Base-by-base conservation (phyloP, 2,113 vertebrate species). In the Peromyscus polionotus region DNA sequence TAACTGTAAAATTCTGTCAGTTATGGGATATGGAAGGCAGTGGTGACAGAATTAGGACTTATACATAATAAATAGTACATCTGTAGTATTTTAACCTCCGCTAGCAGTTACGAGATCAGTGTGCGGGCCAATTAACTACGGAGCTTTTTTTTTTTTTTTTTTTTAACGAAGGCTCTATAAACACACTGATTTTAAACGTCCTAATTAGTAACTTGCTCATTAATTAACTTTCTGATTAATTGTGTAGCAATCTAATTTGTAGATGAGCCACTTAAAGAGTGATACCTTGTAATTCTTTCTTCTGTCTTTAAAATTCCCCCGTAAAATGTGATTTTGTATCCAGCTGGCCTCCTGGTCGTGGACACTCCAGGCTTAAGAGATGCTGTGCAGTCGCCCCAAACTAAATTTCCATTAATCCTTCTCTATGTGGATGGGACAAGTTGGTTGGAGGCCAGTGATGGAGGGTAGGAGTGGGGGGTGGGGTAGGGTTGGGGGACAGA, bases 161-260 rank as follows among this genome's bases (percentile, higher is more conserved):
- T 97, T 96, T 96, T 59, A 98, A 98, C 95, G 94, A 98, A 98
- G 98, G 97, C 98, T 98, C 97, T 98, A 98, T 98, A 99, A 99
- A 99, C 98, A 99, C 98, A 98, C 98, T 98, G 98, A 96, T 98
- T 99, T 99, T 98, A 98, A 98, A 98, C 98, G 98, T 98, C 97
- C 98, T 99, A 99, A 99, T 99, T 98, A 99, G 98, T 98, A 99
- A 99, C 98, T 99, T 98, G 99, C 97, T 98, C 98, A 99, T 99
- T 99, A 99, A 99, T 99, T 99, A 99, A 98, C 98, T 99, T 99
- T 99, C 98, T 98, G 98, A 99, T 99, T 99, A 99, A 99, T 99
- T 98, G 98, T 98, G 98, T 98, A 98, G 98, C 98, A 98, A 98
- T 98, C 98, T 98, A 99, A 99, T 99, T 99, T 99, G 99, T 98